phyloP scores from a whole-genome alignment of 1,140 invertebrate species.

The Bombus impatiens region DNA sequence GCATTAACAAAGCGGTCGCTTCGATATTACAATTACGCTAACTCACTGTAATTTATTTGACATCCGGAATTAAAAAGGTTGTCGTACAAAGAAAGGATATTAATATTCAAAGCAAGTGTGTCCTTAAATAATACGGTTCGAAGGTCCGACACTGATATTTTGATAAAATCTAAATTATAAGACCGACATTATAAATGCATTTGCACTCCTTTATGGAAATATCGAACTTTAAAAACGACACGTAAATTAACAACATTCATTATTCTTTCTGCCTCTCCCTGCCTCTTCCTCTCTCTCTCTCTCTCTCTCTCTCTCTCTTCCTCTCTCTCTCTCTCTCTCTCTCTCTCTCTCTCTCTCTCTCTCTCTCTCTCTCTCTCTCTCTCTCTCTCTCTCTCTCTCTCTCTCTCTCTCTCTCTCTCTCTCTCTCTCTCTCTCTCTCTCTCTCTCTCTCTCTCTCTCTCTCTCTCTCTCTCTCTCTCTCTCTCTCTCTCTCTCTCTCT shows the following conservation, averaged over 20 bases:
- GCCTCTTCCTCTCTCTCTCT: no score
- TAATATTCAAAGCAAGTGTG: neutral
- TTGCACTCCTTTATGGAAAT: slow-evolving; percentile 1
- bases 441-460: no score
- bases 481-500: no score
- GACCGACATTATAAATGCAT: neutral
- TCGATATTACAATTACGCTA: neutral
- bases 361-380: no score
- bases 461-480: no score
- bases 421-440: no score
- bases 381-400: no score
- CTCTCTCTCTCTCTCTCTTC: no score
- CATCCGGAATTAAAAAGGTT: neutral
- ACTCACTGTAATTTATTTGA: neutral
- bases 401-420: no score
- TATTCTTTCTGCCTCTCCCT: neutral
- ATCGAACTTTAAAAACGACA: slow-evolving; percentile 14
- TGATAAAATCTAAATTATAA: slow-evolving; percentile 15
- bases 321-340: no score
- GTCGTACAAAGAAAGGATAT: neutral
- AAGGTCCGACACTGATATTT: neutral
- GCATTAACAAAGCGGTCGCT: neutral
- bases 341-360: no score
- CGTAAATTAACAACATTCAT: slow-evolving; percentile 31
- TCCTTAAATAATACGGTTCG: no score